Evolutionary conservation across 2,888 invertebrate genomes (phyloP), one percentile per base, ranked within the genome.

Genomic region (Tyria jacobaeae): DNA sequence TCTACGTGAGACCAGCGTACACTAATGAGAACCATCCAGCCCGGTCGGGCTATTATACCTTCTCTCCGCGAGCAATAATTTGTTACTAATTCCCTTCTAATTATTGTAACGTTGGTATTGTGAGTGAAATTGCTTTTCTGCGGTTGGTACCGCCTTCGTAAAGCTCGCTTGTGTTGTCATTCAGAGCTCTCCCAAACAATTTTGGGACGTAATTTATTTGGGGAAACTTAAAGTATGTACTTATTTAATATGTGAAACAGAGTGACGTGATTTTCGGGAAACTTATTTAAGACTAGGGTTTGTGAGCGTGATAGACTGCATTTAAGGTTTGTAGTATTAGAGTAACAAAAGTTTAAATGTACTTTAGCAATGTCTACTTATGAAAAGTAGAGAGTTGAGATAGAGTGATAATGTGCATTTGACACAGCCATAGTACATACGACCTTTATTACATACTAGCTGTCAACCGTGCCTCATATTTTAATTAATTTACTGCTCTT

Each of bases 31-130:
- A 85, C 83, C 86, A 87, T 86, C 87, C 88, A 86, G 82, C 84
- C 86, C 85, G 78, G 79, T 80, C 80, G 78, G 69, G 83, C 86
- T 84, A 90, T 90, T 90, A 89, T 86, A 83, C 85, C 86, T 82
- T 81, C 87, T 81, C 86, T 85, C 85, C 87, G 83, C 85, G 84
- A 84, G 85, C 87, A 90, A 91, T 91, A 89, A 92, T 90, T 91
- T 89, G 90, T 90, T 89, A 87, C 89, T 92, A 89, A 92, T 92
- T 89, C 88, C 88, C 84, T 86, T 86, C 88, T 90, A 88, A 90
- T 90, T 90, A 87, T 86, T 84, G 86, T 85, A 75, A 83, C 81
- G 81, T 81, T 80, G 79, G 76, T 73, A 70, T 77, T 76, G 69
- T 73, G 77, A 78, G 75, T 75, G 67, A 65, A 74, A 78, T 78